Conservation (phyloP, 1,140 invertebrate species). For the Coptotermes formosanus region DNA sequence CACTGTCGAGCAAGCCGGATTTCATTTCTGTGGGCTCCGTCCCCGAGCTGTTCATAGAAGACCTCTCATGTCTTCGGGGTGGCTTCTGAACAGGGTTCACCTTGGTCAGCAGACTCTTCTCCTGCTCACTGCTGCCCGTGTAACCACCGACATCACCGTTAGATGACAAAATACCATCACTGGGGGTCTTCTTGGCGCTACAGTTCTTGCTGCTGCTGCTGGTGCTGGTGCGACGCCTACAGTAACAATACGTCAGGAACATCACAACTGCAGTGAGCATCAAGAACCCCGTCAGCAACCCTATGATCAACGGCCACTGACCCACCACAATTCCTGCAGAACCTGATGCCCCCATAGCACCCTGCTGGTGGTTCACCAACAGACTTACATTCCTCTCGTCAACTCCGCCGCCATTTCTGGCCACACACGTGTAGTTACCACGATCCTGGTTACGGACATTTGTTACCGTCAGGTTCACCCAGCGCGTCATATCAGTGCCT, state of each 20-base stretch:
- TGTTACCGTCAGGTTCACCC: conserved; percentile 76
- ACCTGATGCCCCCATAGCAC: conserved; percentile 31
- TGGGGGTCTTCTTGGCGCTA: conserved; percentile 6
- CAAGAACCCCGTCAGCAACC: conserved; percentile 45
- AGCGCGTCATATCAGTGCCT: conserved; percentile 48
- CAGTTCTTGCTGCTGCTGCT: conserved; percentile 55
- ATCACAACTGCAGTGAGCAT: conserved; percentile 60
- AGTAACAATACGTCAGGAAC: conserved; percentile 66
- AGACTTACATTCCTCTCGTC: conserved; percentile 72
- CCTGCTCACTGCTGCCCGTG: conserved; percentile 69
- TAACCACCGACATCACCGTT: conserved; percentile 48
- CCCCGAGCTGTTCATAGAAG: conserved; percentile 62
- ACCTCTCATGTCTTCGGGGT: conserved; percentile 63
- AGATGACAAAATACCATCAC: conserved; percentile 33
- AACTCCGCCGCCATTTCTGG: conserved; percentile 79
- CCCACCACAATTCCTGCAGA: conserved; percentile 41
- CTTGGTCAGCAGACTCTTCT: conserved; percentile 75
- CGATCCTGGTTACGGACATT: conserved; percentile 70
- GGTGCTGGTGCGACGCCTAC: conserved; percentile 48
- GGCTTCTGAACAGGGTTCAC: conserved; percentile 80
- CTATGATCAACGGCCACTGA: conserved; percentile 50
- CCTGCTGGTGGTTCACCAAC: conserved; percentile 48
- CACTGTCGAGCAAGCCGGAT: conserved; percentile 68
- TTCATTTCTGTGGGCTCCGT: conserved; percentile 78
- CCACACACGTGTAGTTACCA: conserved; percentile 85